Evolutionary conservation across 2,888 invertebrate species (phyloP).

Genomic region (Cartodere bifasciata): DNA sequence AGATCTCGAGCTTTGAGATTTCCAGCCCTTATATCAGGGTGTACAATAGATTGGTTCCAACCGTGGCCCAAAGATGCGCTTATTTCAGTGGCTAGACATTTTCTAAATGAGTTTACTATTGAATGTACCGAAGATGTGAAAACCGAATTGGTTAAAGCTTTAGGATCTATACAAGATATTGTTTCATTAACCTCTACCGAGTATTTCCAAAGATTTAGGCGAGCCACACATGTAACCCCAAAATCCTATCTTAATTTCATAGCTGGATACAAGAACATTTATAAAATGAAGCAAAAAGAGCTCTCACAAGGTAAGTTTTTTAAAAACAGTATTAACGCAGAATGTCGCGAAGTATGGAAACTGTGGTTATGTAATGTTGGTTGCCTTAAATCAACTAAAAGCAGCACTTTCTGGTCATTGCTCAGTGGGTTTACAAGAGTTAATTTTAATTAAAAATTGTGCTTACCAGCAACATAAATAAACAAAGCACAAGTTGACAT

Average conservation of each 20-base stretch:
- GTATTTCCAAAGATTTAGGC: constrained; percentile 78
- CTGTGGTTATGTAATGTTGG: no score
- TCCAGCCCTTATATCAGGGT: constrained; percentile 92
- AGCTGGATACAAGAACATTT: constrained; percentile 89
- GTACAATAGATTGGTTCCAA: constrained; percentile 97
- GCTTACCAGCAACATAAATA: no score
- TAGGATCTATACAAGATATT: constrained; percentile 89
- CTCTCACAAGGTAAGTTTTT: no score
- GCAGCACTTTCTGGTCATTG: no score
- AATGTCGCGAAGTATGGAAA: no score
- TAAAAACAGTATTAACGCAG: no score
- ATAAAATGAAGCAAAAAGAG: constrained; percentile 77
- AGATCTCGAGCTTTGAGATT: constrained; percentile 85
- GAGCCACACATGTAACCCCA: constrained; percentile 93
- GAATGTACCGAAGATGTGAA: constrained; percentile 78
- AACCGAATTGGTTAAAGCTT: constrained; percentile 70
- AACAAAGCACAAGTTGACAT: no score
- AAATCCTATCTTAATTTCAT: constrained; percentile 95
- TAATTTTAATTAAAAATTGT: no score
- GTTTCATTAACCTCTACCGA: constrained; percentile 75
- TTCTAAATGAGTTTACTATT: constrained; percentile 77
- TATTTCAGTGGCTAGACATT: constrained; percentile 85
- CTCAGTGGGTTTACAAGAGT: no score
- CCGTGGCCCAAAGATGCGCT: constrained; percentile 96
- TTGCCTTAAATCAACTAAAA: no score